Percentiles rank a stretch among this genome's conserved stretches.
phyloP scores from a whole-genome alignment of 2,888 invertebrate genomes.

The Melinaea menophilus region DNA sequence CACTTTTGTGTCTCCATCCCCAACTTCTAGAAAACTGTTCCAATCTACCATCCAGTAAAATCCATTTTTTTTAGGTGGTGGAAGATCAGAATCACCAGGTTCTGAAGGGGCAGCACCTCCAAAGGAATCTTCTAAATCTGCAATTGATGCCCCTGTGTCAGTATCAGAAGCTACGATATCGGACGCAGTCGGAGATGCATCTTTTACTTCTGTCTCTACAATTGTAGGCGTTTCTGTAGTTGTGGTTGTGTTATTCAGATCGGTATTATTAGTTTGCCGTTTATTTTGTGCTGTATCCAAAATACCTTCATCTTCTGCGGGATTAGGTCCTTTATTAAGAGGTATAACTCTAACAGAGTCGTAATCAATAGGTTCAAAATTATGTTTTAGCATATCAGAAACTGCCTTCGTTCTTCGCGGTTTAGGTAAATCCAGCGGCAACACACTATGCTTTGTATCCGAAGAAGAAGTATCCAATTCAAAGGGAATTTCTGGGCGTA shows the following conservation, averaged over 20 bases:
- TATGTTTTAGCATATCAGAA: constrained; percentile 35
- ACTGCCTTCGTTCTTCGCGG: constrained; percentile 51
- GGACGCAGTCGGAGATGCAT: constrained; percentile 37
- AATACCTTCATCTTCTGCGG: constrained; percentile 46
- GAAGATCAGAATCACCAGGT: constrained; percentile 79
- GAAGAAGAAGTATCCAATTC: constrained; percentile 67
- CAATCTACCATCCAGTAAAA: constrained; percentile 92
- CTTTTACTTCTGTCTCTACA: constrained; percentile 42
- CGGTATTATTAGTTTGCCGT: constrained; percentile 51
- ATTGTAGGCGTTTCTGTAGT: constrained; percentile 29
- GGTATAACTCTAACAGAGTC: constrained; percentile 70
- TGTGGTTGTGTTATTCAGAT: constrained; percentile 31
- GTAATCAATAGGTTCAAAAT: constrained; percentile 64
- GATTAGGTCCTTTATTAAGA: constrained; percentile 57
- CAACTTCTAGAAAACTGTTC: constrained; percentile 91
- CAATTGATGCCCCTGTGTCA: constrained; percentile 73
- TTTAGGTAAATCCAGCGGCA: constrained; percentile 62
- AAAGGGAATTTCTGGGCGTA: constrained; percentile 58
- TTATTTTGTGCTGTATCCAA: constrained; percentile 55
- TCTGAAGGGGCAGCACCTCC: constrained; percentile 80
- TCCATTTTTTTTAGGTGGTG: constrained; percentile 84
- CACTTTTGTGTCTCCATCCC: constrained; percentile 85
- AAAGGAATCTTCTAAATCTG: constrained; percentile 87
- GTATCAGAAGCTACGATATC: constrained; percentile 70
- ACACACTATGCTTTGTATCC: constrained; percentile 50